These are phyloP conservation scores for Byasa hedistus DNA, from an alignment of 2,888 invertebrate species.

Conservation along the genomic window DNA sequence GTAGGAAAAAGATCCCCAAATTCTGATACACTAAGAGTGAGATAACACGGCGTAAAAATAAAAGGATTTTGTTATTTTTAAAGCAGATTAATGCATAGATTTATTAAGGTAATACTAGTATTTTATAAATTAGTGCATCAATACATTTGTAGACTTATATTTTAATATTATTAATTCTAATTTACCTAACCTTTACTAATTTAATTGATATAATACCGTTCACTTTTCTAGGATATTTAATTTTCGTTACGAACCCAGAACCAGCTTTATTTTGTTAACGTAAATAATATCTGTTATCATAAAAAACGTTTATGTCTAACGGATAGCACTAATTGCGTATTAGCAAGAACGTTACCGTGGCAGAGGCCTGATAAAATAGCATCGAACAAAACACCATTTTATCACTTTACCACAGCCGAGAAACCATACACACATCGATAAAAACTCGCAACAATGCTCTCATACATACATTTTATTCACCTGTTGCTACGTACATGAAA, in stretches of 20 bases:
- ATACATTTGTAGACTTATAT: neutral
- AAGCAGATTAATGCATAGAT: neutral
- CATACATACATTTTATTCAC: slow-evolving; percentile 70
- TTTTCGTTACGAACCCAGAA: neutral
- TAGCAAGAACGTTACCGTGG: slow-evolving; percentile 49
- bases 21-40: neutral
- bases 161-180: neutral
- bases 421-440: slow-evolving; percentile 56
- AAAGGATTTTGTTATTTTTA: neutral
- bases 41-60: neutral
- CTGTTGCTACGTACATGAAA: slow-evolving; percentile 68
- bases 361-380: slow-evolving; percentile 53
- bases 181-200: neutral
- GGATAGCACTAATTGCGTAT: slow-evolving; percentile 49
- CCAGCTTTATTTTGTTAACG: slow-evolving; percentile 29
- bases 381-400: slow-evolving; percentile 68
- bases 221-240: neutral
- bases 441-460: slow-evolving; percentile 47
- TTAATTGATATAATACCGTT: neutral
- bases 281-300: slow-evolving; percentile 35
- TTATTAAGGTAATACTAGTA: neutral
- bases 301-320: slow-evolving; percentile 44
- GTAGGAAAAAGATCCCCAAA: neutral
- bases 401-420: slow-evolving; percentile 68
- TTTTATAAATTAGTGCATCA: neutral